Base-by-base conservation (phyloP, 2,888 invertebrate species). In the Sphaerophoria taeniata region DNA sequence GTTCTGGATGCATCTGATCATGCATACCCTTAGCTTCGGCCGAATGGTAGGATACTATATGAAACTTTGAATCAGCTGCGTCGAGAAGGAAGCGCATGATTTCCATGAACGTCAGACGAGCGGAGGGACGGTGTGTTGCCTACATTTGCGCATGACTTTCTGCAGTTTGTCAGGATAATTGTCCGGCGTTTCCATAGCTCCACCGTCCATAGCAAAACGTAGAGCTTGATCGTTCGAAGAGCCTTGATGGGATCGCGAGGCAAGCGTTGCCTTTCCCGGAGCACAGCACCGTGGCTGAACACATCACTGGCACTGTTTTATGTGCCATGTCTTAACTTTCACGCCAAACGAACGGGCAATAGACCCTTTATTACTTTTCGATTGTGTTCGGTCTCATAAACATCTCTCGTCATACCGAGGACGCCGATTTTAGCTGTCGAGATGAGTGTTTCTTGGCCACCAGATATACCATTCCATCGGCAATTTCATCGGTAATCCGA, bases 261-360 rank as follows among this genome's bases (percentile, higher is more conserved):
- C 99, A 69, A 99, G 94, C 0, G 99, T 99, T 45, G 98, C 97
- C 98, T 99, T 93, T 99, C 99, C 98, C 99, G 99, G 70, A 99
- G 93, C 6, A 99, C 98, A 69, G 99, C 97, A 47, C 99, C 99
- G 91, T 96, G 99, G 91, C 98, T 98, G 97, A 98, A 97, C 24
- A 96, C 95, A 91, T 97, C 97, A 87, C 96, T 97, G 90, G 94
- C 95, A 91, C 95, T 96, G 75, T 97, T 96, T 92, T 98, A 98
- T 70, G 98, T 94, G 85, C 98, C 98, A 91, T 98, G 98, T 89
- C 97, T 96, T 87, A 98, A 93, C 91, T 98, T 97, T 92, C 98
- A 96, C 98, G 98, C 98, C 98, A 98, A 98, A 83, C 98, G 93
- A 39, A 98, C 97, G 31, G 98, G 98, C 89, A 98, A 91, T 70